Percentiles rank a stretch among this genome's conserved stretches.
Conservation (phyloP, 2,113 vertebrate species). For the Bungarus multicinctus region DNA sequence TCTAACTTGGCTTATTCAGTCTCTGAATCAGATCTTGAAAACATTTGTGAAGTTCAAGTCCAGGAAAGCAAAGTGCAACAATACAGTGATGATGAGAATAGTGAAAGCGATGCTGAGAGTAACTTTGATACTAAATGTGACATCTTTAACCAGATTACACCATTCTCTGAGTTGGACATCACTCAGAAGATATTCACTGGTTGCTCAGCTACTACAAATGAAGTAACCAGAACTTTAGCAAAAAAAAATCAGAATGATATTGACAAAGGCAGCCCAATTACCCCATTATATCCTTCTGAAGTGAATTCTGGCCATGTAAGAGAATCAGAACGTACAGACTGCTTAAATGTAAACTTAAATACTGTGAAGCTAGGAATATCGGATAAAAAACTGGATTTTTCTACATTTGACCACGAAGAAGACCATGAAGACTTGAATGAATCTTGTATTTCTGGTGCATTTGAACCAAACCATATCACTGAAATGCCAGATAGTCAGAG, state of each 20-base stretch:
- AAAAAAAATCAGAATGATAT: background rate
- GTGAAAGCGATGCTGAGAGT: slow-evolving; percentile 14
- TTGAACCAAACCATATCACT: background rate
- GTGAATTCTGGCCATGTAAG: background rate
- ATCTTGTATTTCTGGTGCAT: rapidly evolving
- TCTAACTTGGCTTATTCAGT: rapidly evolving
- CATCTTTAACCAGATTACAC: background rate
- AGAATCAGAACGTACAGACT: background rate
- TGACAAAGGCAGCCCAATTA: rapidly evolving
- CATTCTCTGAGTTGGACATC: background rate
- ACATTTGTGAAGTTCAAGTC: slow-evolving; percentile 34
- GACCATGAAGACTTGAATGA: background rate
- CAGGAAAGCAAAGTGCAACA: slow-evolving; percentile 26
- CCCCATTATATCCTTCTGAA: rapidly evolving
- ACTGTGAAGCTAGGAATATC: slow-evolving; percentile 58
- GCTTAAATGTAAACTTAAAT: slow-evolving; percentile 65
- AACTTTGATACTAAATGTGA: slow-evolving; percentile 41
- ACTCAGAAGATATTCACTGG: background rate
- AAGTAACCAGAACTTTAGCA: background rate
- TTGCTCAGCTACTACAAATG: background rate
- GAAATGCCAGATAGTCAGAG: background rate
- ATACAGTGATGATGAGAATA: background rate
- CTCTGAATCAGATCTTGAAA: slow-evolving; percentile 1
- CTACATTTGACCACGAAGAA: slow-evolving; percentile 5
- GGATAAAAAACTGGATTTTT: rapidly evolving